phyloP scores from a whole-genome alignment of 1,140 invertebrate genomes.

The Procambarus virginalis region DNA sequence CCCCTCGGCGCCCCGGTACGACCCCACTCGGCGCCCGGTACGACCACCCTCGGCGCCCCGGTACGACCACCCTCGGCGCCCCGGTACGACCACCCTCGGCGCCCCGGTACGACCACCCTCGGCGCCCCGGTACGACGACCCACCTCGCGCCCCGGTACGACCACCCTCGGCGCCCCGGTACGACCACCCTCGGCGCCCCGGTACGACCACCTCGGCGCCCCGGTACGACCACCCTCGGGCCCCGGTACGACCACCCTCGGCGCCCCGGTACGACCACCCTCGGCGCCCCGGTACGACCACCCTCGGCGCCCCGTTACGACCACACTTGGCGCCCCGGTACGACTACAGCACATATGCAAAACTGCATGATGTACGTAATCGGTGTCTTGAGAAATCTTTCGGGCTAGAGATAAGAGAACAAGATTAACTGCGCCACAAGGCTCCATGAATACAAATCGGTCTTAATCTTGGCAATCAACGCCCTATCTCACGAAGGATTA shows the following conservation, averaged over 20 bases:
- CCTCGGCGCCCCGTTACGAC: background rate
- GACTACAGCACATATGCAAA: background rate
- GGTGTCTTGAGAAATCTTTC: background rate
- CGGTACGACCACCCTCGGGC: background rate
- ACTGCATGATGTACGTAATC: background rate
- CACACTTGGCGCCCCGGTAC: no score
- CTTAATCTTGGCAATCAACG: constrained; percentile 32
- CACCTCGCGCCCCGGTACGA: background rate
- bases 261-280: background rate
- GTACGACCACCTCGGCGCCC: background rate
- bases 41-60: no score
- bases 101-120: no score
- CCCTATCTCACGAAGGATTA: background rate
- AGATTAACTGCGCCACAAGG: background rate
- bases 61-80: no score
- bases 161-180: no score
- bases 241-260: background rate
- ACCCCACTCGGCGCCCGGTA: no score
- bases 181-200: background rate
- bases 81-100: no score
- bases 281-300: background rate
- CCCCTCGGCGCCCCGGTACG: no score
- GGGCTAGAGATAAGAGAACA: background rate
- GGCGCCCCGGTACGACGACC: background rate
- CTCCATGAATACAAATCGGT: constrained; percentile 1